phyloP scores from a whole-genome alignment of 2,888 invertebrate genomes.

The Dascillus cervinus region DNA sequence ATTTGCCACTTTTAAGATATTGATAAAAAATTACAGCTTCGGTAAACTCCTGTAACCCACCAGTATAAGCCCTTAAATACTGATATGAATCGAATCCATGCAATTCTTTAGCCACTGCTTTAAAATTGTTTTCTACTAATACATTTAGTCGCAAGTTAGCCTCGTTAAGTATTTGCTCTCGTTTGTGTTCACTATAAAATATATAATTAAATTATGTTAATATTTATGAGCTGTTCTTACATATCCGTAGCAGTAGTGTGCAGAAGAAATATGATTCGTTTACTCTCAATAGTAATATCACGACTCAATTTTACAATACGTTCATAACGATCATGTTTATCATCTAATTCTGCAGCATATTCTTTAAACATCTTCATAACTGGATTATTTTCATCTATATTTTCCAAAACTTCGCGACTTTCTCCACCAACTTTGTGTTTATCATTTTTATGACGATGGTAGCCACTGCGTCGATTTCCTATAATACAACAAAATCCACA shows the following conservation, averaged over 20 bases:
- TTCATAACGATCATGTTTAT: constrained; percentile 77
- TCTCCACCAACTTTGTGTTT: constrained; percentile 38
- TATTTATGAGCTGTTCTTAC: constrained; percentile 27
- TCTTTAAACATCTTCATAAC: constrained; percentile 55
- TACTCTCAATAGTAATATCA: constrained; percentile 85
- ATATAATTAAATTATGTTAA: constrained; percentile 1
- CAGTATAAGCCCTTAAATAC: constrained; percentile 58
- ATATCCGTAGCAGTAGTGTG: constrained; percentile 58
- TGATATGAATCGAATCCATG: constrained; percentile 62
- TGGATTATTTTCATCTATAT: constrained; percentile 44
- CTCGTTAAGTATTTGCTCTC: constrained; percentile 48
- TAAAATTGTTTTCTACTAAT: constrained; percentile 53
- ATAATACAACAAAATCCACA: neutral
- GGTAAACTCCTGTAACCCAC: constrained; percentile 72
- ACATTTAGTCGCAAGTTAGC: constrained; percentile 60
- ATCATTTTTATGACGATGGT: constrained; percentile 13
- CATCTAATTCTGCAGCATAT: constrained; percentile 61
- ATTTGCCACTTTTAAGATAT: constrained; percentile 51
- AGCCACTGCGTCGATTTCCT: constrained; percentile 11
- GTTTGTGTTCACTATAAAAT: constrained; percentile 47
- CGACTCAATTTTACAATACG: constrained; percentile 72
- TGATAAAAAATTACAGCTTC: constrained; percentile 78
- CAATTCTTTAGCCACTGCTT: constrained; percentile 66
- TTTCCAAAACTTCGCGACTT: constrained; percentile 40
- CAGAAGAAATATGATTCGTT: constrained; percentile 77